A percentile compares a stretch with the other conserved stretches of the same genome.
phyloP scores from a whole-genome alignment of 1,140 invertebrate genomes.

The Steinernema khuongi region DNA sequence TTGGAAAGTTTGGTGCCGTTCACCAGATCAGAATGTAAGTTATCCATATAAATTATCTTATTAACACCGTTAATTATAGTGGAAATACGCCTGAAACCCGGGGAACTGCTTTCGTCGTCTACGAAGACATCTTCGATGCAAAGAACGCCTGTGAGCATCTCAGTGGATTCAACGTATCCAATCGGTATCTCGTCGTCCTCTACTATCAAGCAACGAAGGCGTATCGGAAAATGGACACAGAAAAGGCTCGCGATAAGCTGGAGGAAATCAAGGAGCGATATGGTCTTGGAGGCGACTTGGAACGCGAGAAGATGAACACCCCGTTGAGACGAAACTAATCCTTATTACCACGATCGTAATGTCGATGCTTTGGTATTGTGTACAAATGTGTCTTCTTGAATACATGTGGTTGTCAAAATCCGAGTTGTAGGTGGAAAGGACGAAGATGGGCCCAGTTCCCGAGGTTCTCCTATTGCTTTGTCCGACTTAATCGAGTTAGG shows the following conservation, averaged over 20 bases:
- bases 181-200: slow-evolving; percentile 87
- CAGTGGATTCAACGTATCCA: slow-evolving; percentile 97
- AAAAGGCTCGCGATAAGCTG: slow-evolving; percentile 92
- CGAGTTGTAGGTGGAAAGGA: too few species aligned
- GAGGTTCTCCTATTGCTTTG: too few species aligned
- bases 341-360: not conserved
- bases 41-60: slow-evolving; percentile 22
- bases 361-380: not conserved
- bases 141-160: slow-evolving; percentile 99
- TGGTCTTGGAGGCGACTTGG: slow-evolving; percentile 63
- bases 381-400: not conserved
- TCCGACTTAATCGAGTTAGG: too few species aligned
- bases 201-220: slow-evolving; percentile 77
- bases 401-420: not conserved
- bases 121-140: slow-evolving; percentile 99
- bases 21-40: slow-evolving; percentile 94
- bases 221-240: slow-evolving; percentile 89
- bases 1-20: slow-evolving; percentile 99
- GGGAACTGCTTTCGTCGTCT: slow-evolving; percentile 97
- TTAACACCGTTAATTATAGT: slow-evolving; percentile 63
- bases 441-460: too few species aligned
- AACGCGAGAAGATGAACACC: slow-evolving; percentile 57
- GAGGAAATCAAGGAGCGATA: slow-evolving; percentile 95
- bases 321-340: not conserved
- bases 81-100: slow-evolving; percentile 94